Percentiles rank a stretch among this genome's conserved stretches.
phyloP scores from a whole-genome alignment of 2,113 vertebrate species.

The Sterrhoptilus dennistouni region DNA sequence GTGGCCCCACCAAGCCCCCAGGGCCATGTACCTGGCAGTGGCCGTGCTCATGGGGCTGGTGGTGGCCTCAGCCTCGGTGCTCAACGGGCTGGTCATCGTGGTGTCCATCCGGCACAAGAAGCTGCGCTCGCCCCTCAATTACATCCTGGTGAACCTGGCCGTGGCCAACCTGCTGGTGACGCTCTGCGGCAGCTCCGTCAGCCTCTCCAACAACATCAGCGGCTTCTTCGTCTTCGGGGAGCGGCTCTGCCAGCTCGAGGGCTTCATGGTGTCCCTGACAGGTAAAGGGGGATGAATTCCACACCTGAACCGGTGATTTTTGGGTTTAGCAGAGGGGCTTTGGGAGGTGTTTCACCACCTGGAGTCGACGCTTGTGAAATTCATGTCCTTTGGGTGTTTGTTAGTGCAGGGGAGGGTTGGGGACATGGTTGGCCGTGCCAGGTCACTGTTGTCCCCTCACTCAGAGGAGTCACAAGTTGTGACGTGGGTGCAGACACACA shows the following conservation, averaged over 20 bases:
- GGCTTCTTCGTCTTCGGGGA: slow-evolving; percentile 53
- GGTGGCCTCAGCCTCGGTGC: not conserved
- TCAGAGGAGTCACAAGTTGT: too few relatives aligned
- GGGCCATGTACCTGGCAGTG: not conserved
- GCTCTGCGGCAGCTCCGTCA: slow-evolving; percentile 63
- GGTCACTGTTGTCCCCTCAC: too few relatives aligned
- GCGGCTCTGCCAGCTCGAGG: slow-evolving; percentile 55
- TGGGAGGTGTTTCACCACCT: not conserved
- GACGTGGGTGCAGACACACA: too few relatives aligned
- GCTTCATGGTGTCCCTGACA: slow-evolving; percentile 73
- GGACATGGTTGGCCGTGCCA: not conserved
- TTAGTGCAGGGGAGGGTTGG: not conserved
- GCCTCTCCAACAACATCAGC: slow-evolving; percentile 63
- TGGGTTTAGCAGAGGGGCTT: not conserved
- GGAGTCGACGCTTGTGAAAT: rapidly evolving
- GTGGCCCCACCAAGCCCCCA: slow-evolving; percentile 59
- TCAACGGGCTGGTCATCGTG: slow-evolving; percentile 49
- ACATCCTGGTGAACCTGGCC: slow-evolving; percentile 69
- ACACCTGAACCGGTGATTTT: rapidly evolving
- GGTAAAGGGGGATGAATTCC: not conserved
- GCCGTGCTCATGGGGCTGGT: slow-evolving; percentile 55
- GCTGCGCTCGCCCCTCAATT: slow-evolving; percentile 60
- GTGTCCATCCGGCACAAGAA: slow-evolving; percentile 55
- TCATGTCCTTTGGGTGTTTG: rapidly evolving
- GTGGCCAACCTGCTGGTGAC: slow-evolving; percentile 68